These are phyloP conservation scores for Idris sp. DNA, from an alignment of 1,140 invertebrate genomes.

Conservation along the genomic window DNA sequence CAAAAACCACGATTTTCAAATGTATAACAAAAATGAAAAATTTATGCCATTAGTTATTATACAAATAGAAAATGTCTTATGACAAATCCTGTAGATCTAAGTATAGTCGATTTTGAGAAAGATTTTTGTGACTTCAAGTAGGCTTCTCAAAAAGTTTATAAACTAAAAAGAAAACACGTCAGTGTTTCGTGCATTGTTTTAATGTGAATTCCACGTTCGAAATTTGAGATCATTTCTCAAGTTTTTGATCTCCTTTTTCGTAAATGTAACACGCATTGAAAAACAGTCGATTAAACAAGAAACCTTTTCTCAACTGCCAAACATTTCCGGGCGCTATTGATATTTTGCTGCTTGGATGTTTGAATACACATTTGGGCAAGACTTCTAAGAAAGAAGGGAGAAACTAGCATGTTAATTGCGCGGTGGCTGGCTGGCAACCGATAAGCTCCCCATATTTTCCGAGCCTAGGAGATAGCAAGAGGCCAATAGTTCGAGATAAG, in stretches of 20 bases:
- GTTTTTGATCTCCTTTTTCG: constrained; percentile 11
- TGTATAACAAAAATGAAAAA: neutral
- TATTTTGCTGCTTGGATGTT: constrained; percentile 28
- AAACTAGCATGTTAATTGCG: constrained; percentile 47
- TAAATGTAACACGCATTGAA: too few species aligned
- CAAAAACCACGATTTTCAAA: neutral
- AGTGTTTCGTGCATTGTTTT: neutral
- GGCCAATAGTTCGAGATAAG: constrained; percentile 47
- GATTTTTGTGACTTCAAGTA: neutral
- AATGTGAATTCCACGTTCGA: constrained; percentile 11
- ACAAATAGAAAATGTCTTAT: neutral
- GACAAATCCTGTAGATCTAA: too few species aligned
- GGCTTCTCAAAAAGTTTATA: constrained; percentile 12
- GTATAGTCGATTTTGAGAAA: constrained; percentile 2
- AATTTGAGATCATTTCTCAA: constrained; percentile 27
- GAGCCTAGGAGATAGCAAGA: constrained; percentile 15
- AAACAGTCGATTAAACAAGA: constrained; percentile 30
- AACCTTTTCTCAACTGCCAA: constrained; percentile 24
- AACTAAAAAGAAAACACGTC: constrained; percentile 9
- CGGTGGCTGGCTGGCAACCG: constrained; percentile 34
- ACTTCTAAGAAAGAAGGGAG: constrained; percentile 37
- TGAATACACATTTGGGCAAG: constrained; percentile 42
- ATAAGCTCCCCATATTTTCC: constrained; percentile 54
- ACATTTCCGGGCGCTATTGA: constrained; percentile 26
- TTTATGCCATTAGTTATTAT: constrained; percentile 5